phyloP scores from a whole-genome alignment of 2,888 invertebrate species.

The Neoaliturus tenellus region DNA sequence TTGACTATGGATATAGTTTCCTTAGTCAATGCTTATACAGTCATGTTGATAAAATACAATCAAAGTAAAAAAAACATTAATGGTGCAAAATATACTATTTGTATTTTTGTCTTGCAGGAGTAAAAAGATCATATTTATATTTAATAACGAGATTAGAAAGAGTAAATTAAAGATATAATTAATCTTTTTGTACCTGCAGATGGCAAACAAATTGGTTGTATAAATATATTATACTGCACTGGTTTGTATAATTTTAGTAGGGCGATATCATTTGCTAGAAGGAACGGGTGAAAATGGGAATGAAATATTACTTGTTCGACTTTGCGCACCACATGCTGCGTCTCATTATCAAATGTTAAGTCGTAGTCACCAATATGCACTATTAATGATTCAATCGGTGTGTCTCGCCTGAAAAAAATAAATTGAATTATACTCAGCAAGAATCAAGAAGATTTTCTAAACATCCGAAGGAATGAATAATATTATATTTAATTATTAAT shows the following conservation, averaged over 20 bases:
- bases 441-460: too few relatives aligned
- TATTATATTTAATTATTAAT: too few relatives aligned
- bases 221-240: constrained; percentile 68
- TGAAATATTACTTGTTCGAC: constrained; percentile 70
- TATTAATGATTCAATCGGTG: constrained; percentile 67
- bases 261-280: constrained; percentile 71
- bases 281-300: constrained; percentile 71
- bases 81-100: too few relatives aligned
- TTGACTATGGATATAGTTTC: too few relatives aligned
- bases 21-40: too few relatives aligned
- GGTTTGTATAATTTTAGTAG: constrained; percentile 70
- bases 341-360: constrained; percentile 68
- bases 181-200: constrained; percentile 68
- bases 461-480: too few relatives aligned
- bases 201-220: constrained; percentile 71
- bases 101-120: too few relatives aligned
- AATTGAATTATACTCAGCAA: background rate
- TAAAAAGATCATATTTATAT: too few relatives aligned
- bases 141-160: too few relatives aligned
- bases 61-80: too few relatives aligned
- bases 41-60: too few relatives aligned
- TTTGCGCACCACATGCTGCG: constrained; percentile 67
- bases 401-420: constrained; percentile 66
- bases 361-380: constrained; percentile 70
- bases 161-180: too few relatives aligned